These are phyloP conservation scores for Amblyornis subalaris DNA, from an alignment of 2,113 vertebrate genomes.

Conservation along the genomic window DNA sequence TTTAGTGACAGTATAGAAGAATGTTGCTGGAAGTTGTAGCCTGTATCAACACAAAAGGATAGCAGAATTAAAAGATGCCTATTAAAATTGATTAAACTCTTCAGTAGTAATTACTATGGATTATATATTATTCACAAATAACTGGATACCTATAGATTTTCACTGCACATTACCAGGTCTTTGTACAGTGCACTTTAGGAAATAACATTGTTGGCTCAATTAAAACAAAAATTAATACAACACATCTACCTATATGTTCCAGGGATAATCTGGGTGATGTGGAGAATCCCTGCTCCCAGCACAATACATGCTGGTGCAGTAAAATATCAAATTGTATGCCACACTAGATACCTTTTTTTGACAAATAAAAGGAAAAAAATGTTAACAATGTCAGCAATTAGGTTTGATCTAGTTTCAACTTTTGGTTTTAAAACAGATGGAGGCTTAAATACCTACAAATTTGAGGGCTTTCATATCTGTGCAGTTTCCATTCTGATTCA, in stretches of 20 bases:
- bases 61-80: neutral
- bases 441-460: neutral
- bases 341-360: neutral
- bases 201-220: neutral
- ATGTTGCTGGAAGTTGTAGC: conserved; percentile 58
- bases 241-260: neutral
- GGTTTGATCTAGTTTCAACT: neutral
- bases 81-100: conserved; percentile 8
- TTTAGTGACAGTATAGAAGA: conserved; percentile 54
- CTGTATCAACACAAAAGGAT: conserved; percentile 43
- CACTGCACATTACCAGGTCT: neutral
- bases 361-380: neutral
- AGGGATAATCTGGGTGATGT: neutral
- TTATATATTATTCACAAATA: neutral
- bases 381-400: neutral
- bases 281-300: neutral
- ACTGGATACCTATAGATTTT: neutral
- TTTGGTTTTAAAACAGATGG: neutral
- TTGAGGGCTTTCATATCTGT: neutral
- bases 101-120: neutral
- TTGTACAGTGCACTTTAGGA: neutral
- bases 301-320: neutral
- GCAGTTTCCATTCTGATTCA: neutral
- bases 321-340: neutral
- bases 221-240: neutral